phyloP scores from a whole-genome alignment of 1,140 invertebrate genomes.

The Drosophila simulans region DNA sequence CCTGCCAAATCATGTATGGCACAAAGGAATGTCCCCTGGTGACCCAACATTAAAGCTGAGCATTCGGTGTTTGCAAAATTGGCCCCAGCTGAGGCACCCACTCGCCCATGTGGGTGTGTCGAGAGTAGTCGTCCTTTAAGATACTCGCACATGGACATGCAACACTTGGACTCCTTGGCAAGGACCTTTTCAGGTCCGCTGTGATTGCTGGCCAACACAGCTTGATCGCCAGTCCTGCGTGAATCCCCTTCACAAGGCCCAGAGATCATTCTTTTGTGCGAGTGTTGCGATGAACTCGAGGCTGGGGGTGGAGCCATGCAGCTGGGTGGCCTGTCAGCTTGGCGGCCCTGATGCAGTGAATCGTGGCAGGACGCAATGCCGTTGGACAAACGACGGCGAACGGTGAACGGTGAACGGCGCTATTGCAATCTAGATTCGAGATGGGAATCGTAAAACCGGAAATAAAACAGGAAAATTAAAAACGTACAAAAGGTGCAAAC shows the following conservation, averaged over 20 bases:
- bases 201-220: background rate
- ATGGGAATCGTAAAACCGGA: conserved; percentile 84
- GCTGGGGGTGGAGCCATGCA: background rate
- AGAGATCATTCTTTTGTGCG: background rate
- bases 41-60: conserved; percentile 2
- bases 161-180: background rate
- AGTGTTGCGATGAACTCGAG: background rate
- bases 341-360: conserved; percentile 4
- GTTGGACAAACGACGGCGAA: conserved; percentile 3
- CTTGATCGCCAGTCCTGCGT: background rate
- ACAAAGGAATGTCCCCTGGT: background rate
- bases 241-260: background rate
- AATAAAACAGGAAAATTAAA: conserved; percentile 85
- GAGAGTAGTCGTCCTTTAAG: background rate
- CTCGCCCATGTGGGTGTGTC: too few species aligned
- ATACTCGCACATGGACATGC: background rate
- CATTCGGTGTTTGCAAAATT: background rate
- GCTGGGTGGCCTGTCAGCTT: background rate
- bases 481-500: conserved; percentile 84
- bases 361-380: conserved; percentile 4
- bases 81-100: background rate
- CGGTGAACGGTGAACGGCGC: conserved; percentile 18
- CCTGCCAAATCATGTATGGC: conserved; percentile 21
- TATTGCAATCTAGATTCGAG: conserved; percentile 81
- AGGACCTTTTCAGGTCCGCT: background rate